Evolutionary conservation across 2,113 vertebrate species (phyloP).

Genomic region (Maylandia zebra): DNA sequence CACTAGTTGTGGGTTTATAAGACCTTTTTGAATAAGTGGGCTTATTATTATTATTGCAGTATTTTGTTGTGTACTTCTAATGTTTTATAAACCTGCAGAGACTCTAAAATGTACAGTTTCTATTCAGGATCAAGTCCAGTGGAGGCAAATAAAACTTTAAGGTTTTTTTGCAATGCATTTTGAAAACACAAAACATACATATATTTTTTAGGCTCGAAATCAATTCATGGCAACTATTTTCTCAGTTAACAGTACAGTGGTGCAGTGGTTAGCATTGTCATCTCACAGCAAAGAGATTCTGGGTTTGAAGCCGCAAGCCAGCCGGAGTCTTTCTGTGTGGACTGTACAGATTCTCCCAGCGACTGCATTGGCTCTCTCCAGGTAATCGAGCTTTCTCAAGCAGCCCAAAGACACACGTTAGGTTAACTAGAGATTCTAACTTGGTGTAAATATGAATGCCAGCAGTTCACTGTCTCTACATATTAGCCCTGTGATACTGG

Average conservation of each 20-base stretch:
- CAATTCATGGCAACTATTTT: neutral
- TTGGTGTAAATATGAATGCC: neutral
- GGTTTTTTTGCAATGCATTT: neutral
- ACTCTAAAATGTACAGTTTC: neutral
- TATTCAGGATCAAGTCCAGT: neutral
- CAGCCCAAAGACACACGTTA: neutral
- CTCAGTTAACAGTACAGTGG: neutral
- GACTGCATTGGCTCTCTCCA: neutral
- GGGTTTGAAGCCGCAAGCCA: neutral
- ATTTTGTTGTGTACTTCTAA: neutral
- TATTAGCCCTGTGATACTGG: neutral
- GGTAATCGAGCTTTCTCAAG: neutral
- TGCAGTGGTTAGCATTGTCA: neutral
- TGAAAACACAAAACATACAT: neutral
- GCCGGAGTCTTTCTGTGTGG: fast-evolving
- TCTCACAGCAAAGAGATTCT: neutral
- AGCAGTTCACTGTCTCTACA: neutral
- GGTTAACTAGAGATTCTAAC: neutral
- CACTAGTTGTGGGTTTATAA: neutral
- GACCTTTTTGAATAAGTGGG: neutral
- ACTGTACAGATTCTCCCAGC: neutral
- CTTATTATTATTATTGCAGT: neutral
- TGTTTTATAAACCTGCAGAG: neutral
- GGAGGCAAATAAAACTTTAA: no score
- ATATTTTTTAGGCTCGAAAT: neutral